Evolutionary conservation across 2,113 vertebrate genomes (phyloP), one percentile per base, ranked within the genome.

Genomic region (Emydocephalus ijimae): DNA sequence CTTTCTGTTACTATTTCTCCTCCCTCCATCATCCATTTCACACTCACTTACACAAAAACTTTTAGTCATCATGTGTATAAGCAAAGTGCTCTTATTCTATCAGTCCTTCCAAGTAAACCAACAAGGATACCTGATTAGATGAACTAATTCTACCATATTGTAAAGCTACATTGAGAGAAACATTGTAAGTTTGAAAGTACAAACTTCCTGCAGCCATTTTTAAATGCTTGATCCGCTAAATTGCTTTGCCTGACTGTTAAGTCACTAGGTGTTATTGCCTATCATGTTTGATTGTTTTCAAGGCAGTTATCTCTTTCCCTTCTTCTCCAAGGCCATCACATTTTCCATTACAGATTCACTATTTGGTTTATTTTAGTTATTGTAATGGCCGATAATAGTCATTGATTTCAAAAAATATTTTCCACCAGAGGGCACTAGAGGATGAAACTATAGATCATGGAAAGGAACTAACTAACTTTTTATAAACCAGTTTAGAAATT

Each of bases 381-480:
- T 74, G 26, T 88, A 91, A 85, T 54, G 54, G n/a, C 64, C 50
- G 1, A 52, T n/a, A 59, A 34, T 39, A 20, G 55, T 55, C 20
- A 43, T 24, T 45, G 34, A 81, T 64, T 81, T 69, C 50, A 55
- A n/a, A 89, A 9, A 23, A 64, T 50, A 0, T 18, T 57, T 29
- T 2, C 57, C 89, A 48, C 48, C 14, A 50, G 91, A 45, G 88
- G 85, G 85, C 39, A 85, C 26, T 90, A 34, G 64, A 94, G 92
- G 50, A 61, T 50, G 93, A 94, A 55, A 20, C n/a, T 89, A 20
- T 24, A 15, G 0, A 0, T 14, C 34, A 10, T 0, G 7, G 7
- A 0, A 45, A 39, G 81, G 2, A 34, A 29, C 26, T 85, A 1
- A 11, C 95, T 52, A 52, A 52, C 95, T 95, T 93, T 95, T 50